phyloP scores from a whole-genome alignment of 1,140 invertebrate genomes.

The Lycorma delicatula region DNA sequence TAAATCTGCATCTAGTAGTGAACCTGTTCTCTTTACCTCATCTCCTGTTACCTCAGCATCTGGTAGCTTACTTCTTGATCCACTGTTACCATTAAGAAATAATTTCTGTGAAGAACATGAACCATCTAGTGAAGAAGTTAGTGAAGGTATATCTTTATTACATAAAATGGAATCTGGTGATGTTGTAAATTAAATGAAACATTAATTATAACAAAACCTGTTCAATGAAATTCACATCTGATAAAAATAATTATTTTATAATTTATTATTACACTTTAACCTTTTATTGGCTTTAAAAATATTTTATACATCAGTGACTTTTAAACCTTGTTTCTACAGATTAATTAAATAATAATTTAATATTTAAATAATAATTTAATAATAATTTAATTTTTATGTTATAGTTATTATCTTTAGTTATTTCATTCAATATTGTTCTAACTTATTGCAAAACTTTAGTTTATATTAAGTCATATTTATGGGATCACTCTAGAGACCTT shows the following conservation, averaged over 20 bases:
- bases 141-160: not conserved
- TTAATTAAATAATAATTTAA: not conserved
- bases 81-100: not conserved
- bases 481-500: no score
- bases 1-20: not conserved
- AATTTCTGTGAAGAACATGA: not conserved
- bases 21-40: not conserved
- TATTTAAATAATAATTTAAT: no score
- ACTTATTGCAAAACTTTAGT: no score
- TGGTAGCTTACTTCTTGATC: not conserved
- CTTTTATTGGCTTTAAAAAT: not conserved
- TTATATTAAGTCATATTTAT: no score
- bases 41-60: not conserved
- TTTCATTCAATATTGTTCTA: no score
- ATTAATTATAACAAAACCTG: not conserved
- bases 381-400: no score
- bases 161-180: not conserved
- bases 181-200: not conserved
- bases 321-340: not conserved
- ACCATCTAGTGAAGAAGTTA: not conserved
- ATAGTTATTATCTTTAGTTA: no score
- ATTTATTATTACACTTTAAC: not conserved
- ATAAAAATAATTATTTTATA: not conserved
- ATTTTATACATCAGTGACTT: not conserved
- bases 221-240: not conserved